Base-by-base conservation (phyloP, 1,140 invertebrate species). In the Cepaea nemoralis region DNA sequence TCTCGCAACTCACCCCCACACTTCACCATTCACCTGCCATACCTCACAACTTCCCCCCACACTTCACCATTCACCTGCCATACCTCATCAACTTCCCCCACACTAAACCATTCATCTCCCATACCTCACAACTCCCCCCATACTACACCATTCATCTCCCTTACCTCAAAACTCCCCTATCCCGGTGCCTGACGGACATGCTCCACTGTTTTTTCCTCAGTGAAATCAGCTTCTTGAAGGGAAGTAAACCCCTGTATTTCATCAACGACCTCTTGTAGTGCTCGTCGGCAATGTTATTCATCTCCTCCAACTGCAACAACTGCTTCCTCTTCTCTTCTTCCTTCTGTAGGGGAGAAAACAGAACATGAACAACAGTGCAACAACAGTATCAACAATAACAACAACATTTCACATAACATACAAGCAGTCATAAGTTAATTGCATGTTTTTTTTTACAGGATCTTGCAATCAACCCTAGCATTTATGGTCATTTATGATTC, bases 201-300 rank as follows among this genome's bases (percentile, higher is more conserved):
- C 31, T 19, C 67, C 69, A 73, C 48, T 80, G 71, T 40, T 45
- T 33, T 35, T 80, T 80, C n/a, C 45, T 2, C 12, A 80, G 31
- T 27, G 78, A 80, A 69, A 80, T 73, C 5, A 91, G 69, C 74
- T 87, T 88, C 69, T 87, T 87, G 71, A 90, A 87, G 37, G 88
- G 88, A 48, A 86, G 39, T n/a, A 89, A 75, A 10, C 90, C 89
- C 37, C 86, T 75, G 70, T 87, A 90, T 76, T 90, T 89, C 71
- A 91, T 66, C 0, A 90, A 48, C 39, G 88, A 83, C 42, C 76
- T 84, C 33, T 79, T 39, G 66, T 88, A 89, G 78, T 90, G 88
- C 24, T 81, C 79, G 35, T 90, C 87, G 31, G 89, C 89, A 74
- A 85, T 78, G 16, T 50, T 70, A 27, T 71, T 86, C 77, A 85